phyloP scores from a whole-genome alignment of 2,797 vertebrate species.

The Myotis planiceps region DNA sequence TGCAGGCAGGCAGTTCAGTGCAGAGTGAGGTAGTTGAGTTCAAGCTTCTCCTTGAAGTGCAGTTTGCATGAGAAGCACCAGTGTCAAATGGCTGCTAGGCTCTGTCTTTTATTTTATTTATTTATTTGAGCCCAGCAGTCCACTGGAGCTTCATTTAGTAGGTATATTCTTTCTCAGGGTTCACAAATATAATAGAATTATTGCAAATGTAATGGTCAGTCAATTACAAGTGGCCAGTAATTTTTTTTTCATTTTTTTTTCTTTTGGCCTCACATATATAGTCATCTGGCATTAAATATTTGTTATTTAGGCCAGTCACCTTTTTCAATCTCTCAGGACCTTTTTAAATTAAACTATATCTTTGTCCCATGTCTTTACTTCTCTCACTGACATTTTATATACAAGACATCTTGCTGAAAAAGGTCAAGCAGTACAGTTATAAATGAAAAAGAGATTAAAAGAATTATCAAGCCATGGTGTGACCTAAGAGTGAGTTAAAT shows the following conservation, averaged over 20 bases:
- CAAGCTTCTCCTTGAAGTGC: neutral
- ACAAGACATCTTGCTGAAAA: constrained; percentile 91
- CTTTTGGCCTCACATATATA: constrained; percentile 89
- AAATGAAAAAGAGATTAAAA: constrained; percentile 92
- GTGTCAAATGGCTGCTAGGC: neutral
- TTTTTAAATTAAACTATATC: constrained; percentile 92
- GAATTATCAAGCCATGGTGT: constrained; percentile 89
- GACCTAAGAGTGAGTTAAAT: constrained; percentile 89
- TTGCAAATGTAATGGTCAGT: constrained; percentile 84
- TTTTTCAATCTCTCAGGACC: constrained; percentile 90
- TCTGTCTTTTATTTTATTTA: neutral
- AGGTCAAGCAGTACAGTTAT: constrained; percentile 92
- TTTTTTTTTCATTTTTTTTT: constrained; percentile 13
- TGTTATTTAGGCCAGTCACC: constrained; percentile 91
- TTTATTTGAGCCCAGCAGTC: neutral
- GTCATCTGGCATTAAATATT: constrained; percentile 92
- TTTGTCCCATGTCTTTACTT: constrained; percentile 91
- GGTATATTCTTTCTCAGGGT: neutral
- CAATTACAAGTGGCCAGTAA: constrained; percentile 86
- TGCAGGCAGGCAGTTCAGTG: neutral
- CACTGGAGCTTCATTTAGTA: neutral
- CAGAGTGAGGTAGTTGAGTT: neutral
- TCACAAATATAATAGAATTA: constrained; percentile 78
- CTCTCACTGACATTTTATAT: constrained; percentile 92
- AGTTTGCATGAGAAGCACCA: neutral